Conservation (phyloP, 2,888 invertebrate species). For the Mimas tiliae region DNA sequence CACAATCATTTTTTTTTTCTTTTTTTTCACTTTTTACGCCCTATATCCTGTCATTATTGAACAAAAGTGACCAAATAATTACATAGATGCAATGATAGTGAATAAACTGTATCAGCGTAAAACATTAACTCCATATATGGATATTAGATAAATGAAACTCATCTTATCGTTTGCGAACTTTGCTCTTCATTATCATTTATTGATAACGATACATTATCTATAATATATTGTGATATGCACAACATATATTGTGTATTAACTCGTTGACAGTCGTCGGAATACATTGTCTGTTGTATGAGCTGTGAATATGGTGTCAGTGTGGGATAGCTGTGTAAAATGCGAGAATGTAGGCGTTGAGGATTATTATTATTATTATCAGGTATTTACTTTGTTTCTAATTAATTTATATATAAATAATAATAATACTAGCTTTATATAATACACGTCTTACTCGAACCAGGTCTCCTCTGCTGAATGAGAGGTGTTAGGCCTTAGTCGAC, state of each 20-base stretch:
- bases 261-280: conserved; percentile 30
- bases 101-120: not conserved
- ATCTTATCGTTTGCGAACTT: conserved; percentile 54
- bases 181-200: conserved; percentile 49
- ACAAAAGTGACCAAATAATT: too few species aligned
- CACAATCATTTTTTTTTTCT: too few species aligned
- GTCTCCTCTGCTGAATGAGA: too few species aligned
- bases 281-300: conserved; percentile 17
- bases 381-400: too few species aligned
- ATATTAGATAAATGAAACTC: conserved; percentile 29
- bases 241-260: conserved; percentile 40
- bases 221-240: conserved; percentile 25
- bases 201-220: conserved; percentile 33
- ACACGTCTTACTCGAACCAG: too few species aligned
- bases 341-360: conserved; percentile 33
- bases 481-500: too few species aligned
- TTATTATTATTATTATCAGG: conserved; percentile 16
- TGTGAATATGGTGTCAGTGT: conserved; percentile 40
- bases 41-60: too few species aligned
- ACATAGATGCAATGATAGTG: not conserved
- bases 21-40: too few species aligned
- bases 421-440: too few species aligned
- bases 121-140: conserved; percentile 26
- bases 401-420: too few species aligned
- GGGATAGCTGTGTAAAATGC: conserved; percentile 39